Base-by-base conservation (phyloP, 2,797 vertebrate genomes). In the Schizopygopsis pylzovi region DNA sequence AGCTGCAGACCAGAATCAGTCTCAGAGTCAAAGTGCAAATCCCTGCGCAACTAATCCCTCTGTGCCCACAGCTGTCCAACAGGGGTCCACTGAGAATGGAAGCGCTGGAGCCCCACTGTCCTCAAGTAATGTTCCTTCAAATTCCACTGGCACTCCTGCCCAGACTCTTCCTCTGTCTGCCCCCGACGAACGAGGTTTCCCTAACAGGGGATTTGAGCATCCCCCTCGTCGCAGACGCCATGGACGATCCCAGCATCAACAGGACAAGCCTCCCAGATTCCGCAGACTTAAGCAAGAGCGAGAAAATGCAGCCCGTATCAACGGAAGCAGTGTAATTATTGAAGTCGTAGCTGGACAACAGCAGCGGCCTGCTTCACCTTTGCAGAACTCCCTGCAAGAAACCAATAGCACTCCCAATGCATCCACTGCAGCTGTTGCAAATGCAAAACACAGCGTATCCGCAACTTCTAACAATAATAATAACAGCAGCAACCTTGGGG, bases 261-360 rank as follows among this genome's bases (percentile, higher is more conserved):
- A 98, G 92, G 97, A 98, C 92, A 98, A 98, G 85, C 97, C 97
- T 0, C 97, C 97, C 3, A 96, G 97, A 0, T 98, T 98, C 90
- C 96, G 97, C 18, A 95, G 95, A 63, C 95, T 98, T 88, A 98
- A 97, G 61, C 95, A 96, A 90, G 97, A 98, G 86, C 92, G 97
- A 1, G 97, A 98, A 89, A 97, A 96, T 1, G 97, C 97, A 0
- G 96, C 97, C 0, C 94, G 96, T 0, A 95, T 96, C 88, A 97
- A 97, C 0, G 96, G 95, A 47, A 90, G 92, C 67, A 91, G 90
- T 6, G 91, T 93, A 71, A 92, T 94, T n/a, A 95, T 94, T 0
- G 93, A 95, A 16, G 89, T 91, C 20, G 93, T 93, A 33, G 63
- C 84, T 39, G 86, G 70, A 22, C 88, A 85, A 56, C 87, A 87